Evolutionary conservation across 2,797 vertebrate species (phyloP).

Genomic region (Darevskia mixta): DNA sequence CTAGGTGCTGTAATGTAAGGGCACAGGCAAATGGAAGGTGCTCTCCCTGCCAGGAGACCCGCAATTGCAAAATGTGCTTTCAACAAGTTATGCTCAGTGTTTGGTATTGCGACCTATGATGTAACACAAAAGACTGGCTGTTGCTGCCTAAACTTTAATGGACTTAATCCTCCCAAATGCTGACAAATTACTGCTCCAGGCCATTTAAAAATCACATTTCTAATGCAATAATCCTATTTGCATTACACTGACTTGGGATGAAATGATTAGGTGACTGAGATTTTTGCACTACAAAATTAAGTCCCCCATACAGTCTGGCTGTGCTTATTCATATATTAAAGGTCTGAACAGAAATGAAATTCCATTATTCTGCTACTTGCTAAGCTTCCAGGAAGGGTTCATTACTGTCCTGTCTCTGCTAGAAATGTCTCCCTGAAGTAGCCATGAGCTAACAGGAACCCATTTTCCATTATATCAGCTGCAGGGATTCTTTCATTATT

Average conservation of each 20-base stretch:
- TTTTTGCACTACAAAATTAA: conserved; percentile 77
- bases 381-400: conserved; percentile 57
- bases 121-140: conserved; percentile 66
- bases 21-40: neutral
- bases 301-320: conserved; percentile 66
- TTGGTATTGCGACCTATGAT: conserved; percentile 59
- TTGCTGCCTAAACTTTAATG: conserved; percentile 70
- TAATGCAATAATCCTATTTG: conserved; percentile 79
- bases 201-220: conserved; percentile 79
- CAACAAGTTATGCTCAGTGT: conserved; percentile 58
- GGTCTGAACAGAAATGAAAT: conserved; percentile 61
- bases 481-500: conserved; percentile 52
- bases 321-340: conserved; percentile 74
- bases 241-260: conserved; percentile 70
- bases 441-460: conserved; percentile 48
- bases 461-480: conserved; percentile 47
- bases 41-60: conserved; percentile 46
- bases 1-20: conserved; percentile 28
- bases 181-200: conserved; percentile 76
- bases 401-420: conserved; percentile 43
- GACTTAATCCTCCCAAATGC: conserved; percentile 78
- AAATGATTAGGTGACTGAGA: conserved; percentile 73
- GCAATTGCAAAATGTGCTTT: conserved; percentile 28
- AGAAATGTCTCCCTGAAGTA: conserved; percentile 59
- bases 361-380: conserved; percentile 58